Conservation (phyloP, 2,797 vertebrate genomes). For the Phaenicophaeus curvirostris region DNA sequence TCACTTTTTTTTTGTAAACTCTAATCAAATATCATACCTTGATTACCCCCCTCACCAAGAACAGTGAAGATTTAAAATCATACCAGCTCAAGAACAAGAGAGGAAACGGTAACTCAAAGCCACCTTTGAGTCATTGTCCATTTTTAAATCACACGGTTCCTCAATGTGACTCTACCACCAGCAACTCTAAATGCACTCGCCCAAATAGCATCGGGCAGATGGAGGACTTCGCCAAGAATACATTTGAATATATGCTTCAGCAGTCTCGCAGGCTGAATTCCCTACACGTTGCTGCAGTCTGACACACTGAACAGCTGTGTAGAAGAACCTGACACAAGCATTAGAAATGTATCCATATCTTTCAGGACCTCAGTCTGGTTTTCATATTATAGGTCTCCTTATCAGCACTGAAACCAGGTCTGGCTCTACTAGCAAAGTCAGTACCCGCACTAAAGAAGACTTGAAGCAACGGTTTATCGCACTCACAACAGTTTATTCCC, state of each 20-base stretch:
- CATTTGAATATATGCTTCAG: background rate
- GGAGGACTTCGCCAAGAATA: background rate
- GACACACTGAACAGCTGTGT: background rate
- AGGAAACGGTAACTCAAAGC: background rate
- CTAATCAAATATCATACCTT: background rate
- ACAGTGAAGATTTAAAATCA: background rate
- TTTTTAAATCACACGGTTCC: background rate
- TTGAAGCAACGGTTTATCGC: background rate
- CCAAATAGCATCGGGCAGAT: background rate
- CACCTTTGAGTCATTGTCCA: background rate
- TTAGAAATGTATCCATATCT: accelerated
- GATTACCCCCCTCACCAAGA: background rate
- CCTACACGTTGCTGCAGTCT: background rate
- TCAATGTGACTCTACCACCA: background rate
- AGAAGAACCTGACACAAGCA: background rate
- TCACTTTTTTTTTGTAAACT: background rate
- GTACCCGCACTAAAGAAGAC: background rate
- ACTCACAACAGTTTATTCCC: accelerated
- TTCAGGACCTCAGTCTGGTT: background rate
- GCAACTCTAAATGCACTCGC: background rate
- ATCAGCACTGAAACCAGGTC: background rate
- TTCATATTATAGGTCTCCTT: background rate
- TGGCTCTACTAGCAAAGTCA: background rate
- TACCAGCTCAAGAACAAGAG: accelerated
- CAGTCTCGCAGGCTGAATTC: background rate